Base-by-base conservation (phyloP, 2,797 vertebrate genomes). In the Sebastes cheni region DNA sequence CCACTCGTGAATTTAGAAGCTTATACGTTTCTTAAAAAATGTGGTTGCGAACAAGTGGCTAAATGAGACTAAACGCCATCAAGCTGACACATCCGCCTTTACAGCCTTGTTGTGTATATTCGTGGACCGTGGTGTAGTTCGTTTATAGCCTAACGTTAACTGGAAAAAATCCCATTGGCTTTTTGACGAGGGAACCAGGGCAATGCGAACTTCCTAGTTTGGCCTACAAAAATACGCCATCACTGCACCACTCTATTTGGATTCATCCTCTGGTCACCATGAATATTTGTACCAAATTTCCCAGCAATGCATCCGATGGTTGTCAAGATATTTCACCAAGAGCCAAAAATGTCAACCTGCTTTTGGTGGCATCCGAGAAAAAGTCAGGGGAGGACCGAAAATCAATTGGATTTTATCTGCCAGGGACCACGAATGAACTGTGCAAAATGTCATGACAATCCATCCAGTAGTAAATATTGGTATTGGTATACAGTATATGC, bases 121-220 rank as follows among this genome's bases (percentile, higher is more conserved):
- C 16, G 0, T 0, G 16, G 42, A 46, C 42, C 42, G 42, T 0
- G 42, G 16, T 46, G 42, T 18, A 46, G 16, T 46, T 18, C 42
- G 16, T 18, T 46, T 2, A 46, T 18, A 46, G 16, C 42, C 16
- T 46, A 46, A 46, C 42, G 16, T 7, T 18, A 18, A 0, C 42
- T 46, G 39, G 14, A 42, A 42, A 39, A 50, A 8, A 50, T 20
- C 46, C 46, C 46, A 20, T 50, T 50, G 46, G 18, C 18, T 50
- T 50, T 50, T 50, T 50, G 18, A 20, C 18, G 0, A 50, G 46
- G 18, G 18, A 50, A 50, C 8, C 46, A 20, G 4, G 8, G 46
- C 18, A 3, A 50, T 50, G 18, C 18, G 0, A 50, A 50, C 46
- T 20, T 50, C 46, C 46, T 1, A 0, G 7, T 20, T 46, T 50